These are phyloP conservation scores for Pentalonia nigronervosa DNA, from an alignment of 1,140 invertebrate species.

Conservation along the genomic window DNA sequence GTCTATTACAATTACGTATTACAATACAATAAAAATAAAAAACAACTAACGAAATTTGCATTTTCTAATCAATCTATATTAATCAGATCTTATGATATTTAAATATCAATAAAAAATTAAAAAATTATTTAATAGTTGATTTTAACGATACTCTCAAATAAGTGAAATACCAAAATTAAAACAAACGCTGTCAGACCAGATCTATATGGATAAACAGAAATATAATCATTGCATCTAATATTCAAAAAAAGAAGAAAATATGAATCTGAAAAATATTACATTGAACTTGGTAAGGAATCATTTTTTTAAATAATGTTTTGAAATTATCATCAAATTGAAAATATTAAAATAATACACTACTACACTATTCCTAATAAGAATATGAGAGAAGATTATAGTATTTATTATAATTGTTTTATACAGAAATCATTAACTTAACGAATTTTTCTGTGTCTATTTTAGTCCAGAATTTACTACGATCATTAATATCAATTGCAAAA, in stretches of 20 bases:
- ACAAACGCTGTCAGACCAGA: background rate
- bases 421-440: background rate
- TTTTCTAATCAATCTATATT: no score
- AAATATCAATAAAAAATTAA: no score
- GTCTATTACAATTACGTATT: no score
- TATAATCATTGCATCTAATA: background rate
- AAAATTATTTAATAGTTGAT: no score
- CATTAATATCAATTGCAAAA: background rate
- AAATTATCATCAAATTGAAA: background rate
- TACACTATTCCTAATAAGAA: background rate
- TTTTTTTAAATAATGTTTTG: background rate
- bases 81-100: no score
- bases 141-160: no score
- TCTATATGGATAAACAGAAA: background rate
- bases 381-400: background rate
- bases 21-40: no score
- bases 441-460: background rate
- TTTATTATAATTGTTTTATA: background rate
- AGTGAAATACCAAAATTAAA: no score
- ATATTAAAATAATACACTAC: background rate
- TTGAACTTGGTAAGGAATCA: background rate
- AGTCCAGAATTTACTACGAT: background rate
- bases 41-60: no score
- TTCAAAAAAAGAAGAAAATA: background rate
- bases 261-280: background rate